Conservation (phyloP, 1,140 invertebrate species). For the Leptonema lineaticorne region DNA sequence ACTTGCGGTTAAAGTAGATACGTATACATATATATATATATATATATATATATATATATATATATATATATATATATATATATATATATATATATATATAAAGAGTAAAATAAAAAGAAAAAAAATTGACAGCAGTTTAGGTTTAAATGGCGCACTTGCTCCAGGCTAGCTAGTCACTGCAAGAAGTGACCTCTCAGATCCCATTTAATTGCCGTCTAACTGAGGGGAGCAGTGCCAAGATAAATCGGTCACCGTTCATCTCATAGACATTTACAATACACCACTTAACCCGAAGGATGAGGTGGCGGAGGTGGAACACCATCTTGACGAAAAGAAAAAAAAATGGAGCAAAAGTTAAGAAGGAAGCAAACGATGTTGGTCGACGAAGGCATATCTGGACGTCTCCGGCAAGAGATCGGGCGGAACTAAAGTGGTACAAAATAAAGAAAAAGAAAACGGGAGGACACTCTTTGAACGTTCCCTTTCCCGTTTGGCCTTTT, state of each 20-base stretch:
- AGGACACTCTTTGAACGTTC: not conserved
- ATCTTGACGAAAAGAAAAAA: not conserved
- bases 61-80: no score
- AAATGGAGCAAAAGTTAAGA: no score
- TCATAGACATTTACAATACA: constrained; percentile 35
- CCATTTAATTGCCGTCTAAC: constrained; percentile 14
- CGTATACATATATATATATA: no score
- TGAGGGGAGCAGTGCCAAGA: constrained; percentile 5
- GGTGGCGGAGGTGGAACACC: not conserved
- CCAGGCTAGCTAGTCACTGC: not conserved
- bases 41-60: no score
- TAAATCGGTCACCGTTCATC: constrained; percentile 34
- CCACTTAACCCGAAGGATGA: constrained; percentile 20
- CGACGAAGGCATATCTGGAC: no score
- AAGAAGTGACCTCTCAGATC: constrained; percentile 6
- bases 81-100: no score
- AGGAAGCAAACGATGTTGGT: no score
- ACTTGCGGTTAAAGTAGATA: not conserved
- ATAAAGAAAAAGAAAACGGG: no score
- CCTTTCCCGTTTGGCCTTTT: not conserved
- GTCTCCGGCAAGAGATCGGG: no score
- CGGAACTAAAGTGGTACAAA: no score
- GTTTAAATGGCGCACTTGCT: not conserved
- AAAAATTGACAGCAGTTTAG: not conserved
- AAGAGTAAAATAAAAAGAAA: not conserved